Percentiles rank a stretch among this genome's conserved stretches.
Evolutionary conservation across 2,113 vertebrate genomes (phyloP).

Genomic region (Gnathonemus echidnorhynchus): DNA sequence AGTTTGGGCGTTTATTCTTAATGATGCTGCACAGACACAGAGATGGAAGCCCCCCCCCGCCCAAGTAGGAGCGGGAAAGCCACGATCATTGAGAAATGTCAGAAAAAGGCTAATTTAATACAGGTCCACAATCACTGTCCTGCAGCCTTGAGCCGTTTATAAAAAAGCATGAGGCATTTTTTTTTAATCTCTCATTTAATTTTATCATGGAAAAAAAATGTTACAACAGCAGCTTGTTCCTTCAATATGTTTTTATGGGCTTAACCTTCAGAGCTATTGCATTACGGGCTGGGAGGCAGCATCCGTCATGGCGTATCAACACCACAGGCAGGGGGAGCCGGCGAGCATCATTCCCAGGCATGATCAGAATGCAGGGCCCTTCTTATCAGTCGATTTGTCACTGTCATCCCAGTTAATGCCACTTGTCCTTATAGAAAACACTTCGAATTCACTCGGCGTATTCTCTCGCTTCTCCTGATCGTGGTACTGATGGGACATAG

Average conservation of each 20-base stretch:
- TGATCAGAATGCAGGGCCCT: background rate
- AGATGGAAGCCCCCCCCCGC: background rate
- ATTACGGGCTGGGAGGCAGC: conserved; percentile 41
- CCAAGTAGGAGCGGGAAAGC: background rate
- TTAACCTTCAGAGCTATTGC: conserved; percentile 39
- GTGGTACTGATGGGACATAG: background rate
- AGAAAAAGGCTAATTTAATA: conserved; percentile 9
- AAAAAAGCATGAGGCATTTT: background rate
- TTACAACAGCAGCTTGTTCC: conserved; percentile 47
- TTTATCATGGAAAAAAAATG: conserved; percentile 57
- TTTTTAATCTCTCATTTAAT: conserved; percentile 43
- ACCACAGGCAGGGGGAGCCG: conserved; percentile 52
- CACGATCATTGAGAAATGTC: background rate
- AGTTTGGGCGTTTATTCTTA: background rate
- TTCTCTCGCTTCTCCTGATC: background rate
- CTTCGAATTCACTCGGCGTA: background rate
- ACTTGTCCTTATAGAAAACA: background rate
- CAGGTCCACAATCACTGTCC: background rate
- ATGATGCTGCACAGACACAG: background rate
- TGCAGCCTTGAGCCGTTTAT: background rate
- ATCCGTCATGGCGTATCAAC: conserved; percentile 50
- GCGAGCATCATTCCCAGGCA: conserved; percentile 36
- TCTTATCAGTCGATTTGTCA: background rate
- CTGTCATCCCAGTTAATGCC: background rate
- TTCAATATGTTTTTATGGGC: conserved; percentile 40